Evolutionary conservation across 1,140 invertebrate genomes (phyloP), one percentile per base, ranked within the genome.

Genomic region (Helicoverpa armigera): DNA sequence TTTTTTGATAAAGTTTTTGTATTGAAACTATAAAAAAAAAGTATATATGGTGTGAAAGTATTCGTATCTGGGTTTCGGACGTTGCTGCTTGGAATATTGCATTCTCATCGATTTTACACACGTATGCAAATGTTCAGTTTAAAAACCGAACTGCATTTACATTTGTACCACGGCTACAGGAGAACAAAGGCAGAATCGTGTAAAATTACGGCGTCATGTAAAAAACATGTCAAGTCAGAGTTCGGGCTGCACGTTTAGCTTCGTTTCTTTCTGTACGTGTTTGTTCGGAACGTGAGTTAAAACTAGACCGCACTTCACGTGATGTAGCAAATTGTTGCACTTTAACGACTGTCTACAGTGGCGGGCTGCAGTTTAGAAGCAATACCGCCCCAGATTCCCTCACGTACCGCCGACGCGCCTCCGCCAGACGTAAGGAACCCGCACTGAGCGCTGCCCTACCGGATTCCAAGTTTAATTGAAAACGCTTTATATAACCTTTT

Each of bases 381-480:
- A 87, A 88, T 85, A 84, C 83, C 75, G 83, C 60, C 83, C 81
- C 83, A 89, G 90, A 91, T 90, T 89, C 89, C 80, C 87, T 84
- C 88, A 91, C 89, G 88, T 86, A 82, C 73, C 79, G 82, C 60
- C 67, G 67, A 53, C 67, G 50, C 67, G 67, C 67, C 56, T 61
- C 50, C 50, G 43, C 65, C 53, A 85, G 88, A 86, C 86, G 87
- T 85, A 88, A 91, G 82, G 82, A 86, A 83, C 84, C 83, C 87
- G 82, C 86, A 87, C 82, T 83, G 67, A 85, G 75, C 82, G 83
- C 86, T 88, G 86, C 83, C 84, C 88, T 87, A 83, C 83, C 84
- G 88, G 88, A 92, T 94, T 92, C 91, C 90, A 87, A 87, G 77
- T 86, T 92, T 92, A 94, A 94, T 94, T 94, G 90, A 89, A 92